Conservation (phyloP, 2,113 vertebrate genomes). For the Mormyrus iriodes region DNA sequence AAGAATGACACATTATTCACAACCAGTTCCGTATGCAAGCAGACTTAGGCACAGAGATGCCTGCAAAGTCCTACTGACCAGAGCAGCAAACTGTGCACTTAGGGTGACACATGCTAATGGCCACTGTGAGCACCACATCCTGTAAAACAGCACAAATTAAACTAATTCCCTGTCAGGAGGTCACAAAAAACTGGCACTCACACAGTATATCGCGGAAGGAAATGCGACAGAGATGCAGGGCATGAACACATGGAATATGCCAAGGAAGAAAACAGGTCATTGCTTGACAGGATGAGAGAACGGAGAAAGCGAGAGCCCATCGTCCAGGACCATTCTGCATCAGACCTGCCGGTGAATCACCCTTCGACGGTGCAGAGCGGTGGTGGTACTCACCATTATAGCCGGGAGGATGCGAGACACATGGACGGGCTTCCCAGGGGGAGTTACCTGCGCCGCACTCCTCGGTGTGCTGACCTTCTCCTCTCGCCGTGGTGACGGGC, state of each 20-base stretch:
- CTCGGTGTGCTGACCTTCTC: not conserved
- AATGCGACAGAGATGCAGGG: not conserved
- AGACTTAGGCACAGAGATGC: not conserved
- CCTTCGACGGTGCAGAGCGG: not conserved
- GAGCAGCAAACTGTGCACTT: not conserved
- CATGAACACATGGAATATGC: not conserved
- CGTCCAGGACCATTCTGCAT: not conserved
- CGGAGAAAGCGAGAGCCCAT: not conserved
- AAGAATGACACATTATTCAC: not conserved
- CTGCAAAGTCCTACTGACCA: not conserved
- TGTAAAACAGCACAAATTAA: not conserved
- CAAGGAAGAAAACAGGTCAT: not conserved
- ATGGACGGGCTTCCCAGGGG: not conserved
- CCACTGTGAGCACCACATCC: not conserved
- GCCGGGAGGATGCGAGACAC: not conserved
- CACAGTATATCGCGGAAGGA: not conserved
- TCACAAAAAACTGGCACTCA: not conserved
- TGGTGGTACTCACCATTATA: not conserved
- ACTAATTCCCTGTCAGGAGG: not conserved
- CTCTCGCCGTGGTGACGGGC: not conserved
- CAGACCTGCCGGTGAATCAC: not conserved
- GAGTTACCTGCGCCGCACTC: not conserved
- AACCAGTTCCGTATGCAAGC: not conserved
- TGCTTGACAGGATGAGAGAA: not conserved
- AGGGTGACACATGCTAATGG: not conserved